Percentiles rank a stretch among this genome's conserved stretches.
Evolutionary conservation across 2,113 vertebrate species (phyloP).

Genomic region (Chinchilla lanigera): DNA sequence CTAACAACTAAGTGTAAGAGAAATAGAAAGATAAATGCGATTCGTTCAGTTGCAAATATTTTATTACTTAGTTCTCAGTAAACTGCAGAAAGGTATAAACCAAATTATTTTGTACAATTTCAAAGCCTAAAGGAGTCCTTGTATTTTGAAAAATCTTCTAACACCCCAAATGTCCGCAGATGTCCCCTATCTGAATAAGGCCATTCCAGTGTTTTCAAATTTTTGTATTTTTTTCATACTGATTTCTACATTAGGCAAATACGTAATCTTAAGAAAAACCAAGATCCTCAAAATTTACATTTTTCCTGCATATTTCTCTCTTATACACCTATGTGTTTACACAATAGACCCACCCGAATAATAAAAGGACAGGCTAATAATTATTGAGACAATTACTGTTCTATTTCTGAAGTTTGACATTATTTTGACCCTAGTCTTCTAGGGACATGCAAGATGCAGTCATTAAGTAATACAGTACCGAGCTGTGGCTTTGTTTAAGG

Average conservation of each 20-base stretch:
- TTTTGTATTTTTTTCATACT: background rate
- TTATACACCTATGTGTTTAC: background rate
- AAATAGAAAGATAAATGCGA: constrained; percentile 27
- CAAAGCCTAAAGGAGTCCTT: background rate
- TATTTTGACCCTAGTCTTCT: background rate
- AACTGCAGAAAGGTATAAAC: background rate
- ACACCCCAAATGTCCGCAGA: background rate
- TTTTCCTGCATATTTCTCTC: background rate
- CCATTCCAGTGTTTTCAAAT: background rate
- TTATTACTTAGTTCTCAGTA: constrained; percentile 32
- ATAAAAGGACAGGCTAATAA: background rate
- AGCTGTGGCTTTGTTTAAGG: background rate
- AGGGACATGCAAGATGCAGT: background rate
- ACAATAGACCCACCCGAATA: background rate
- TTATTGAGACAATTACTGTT: background rate
- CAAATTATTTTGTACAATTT: constrained; percentile 11
- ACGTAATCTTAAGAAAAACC: background rate
- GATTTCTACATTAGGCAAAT: background rate
- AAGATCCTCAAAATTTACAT: background rate
- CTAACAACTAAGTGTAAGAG: constrained; percentile 9
- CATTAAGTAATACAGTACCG: background rate
- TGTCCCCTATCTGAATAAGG: background rate
- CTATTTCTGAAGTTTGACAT: background rate
- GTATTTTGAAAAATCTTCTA: background rate
- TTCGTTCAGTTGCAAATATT: background rate